Evolutionary conservation across 2,888 invertebrate species (phyloP).

Genomic region (Agonopterix subpropinquella): DNA sequence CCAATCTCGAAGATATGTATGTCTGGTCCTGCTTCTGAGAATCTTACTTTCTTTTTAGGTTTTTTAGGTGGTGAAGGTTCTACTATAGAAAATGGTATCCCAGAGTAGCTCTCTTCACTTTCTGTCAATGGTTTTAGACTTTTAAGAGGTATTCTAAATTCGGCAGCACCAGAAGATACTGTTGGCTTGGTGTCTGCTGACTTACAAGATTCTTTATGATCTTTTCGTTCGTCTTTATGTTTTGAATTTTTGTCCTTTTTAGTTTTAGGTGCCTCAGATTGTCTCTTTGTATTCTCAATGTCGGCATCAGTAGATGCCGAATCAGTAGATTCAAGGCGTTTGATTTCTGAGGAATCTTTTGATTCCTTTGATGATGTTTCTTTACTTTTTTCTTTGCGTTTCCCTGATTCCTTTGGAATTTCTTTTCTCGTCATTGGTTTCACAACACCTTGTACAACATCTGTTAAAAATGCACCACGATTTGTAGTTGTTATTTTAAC

Average conservation of each 20-base stretch:
- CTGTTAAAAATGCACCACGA: slow-evolving; percentile 73
- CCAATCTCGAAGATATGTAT: slow-evolving; percentile 51
- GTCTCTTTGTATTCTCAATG: slow-evolving; percentile 17
- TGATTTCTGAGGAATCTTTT: neutral
- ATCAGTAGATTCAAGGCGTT: neutral
- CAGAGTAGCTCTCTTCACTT: slow-evolving; percentile 30
- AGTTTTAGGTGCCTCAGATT: slow-evolving; percentile 14
- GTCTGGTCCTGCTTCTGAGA: slow-evolving; percentile 38
- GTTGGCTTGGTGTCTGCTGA: neutral
- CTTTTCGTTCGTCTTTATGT: slow-evolving; percentile 1
- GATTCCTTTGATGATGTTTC: slow-evolving; percentile 10
- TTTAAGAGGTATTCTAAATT: slow-evolving; percentile 37
- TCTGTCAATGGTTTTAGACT: slow-evolving; percentile 39
- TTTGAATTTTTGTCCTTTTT: slow-evolving; percentile 10
- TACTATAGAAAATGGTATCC: slow-evolving; percentile 49
- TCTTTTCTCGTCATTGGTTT: slow-evolving; percentile 38
- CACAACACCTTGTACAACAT: slow-evolving; percentile 29
- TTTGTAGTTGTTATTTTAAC: slow-evolving; percentile 70
- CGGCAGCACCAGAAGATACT: slow-evolving; percentile 8
- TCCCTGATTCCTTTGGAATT: slow-evolving; percentile 16
- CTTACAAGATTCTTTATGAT: slow-evolving; percentile 3
- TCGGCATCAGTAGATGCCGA: too few relatives aligned
- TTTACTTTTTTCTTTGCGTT: slow-evolving; percentile 12
- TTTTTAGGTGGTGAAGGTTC: slow-evolving; percentile 36
- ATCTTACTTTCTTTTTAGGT: slow-evolving; percentile 46